These are phyloP conservation scores for Sminthurides bifidus DNA, from an alignment of 1,140 invertebrate species.

Conservation along the genomic window DNA sequence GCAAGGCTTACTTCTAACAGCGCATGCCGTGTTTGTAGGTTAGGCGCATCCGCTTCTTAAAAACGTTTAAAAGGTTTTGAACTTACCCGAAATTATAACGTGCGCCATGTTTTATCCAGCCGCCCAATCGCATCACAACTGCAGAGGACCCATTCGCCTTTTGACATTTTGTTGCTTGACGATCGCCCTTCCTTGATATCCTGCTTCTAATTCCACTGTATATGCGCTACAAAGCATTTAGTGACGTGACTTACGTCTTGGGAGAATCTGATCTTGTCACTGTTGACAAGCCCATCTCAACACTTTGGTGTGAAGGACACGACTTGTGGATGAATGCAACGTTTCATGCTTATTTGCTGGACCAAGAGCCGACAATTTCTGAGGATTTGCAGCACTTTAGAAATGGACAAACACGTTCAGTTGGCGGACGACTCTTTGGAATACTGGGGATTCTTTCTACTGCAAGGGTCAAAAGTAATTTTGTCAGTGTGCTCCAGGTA, in stretches of 20 bases:
- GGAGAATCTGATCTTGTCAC: constrained; percentile 69
- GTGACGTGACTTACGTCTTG: constrained; percentile 57
- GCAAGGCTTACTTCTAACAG: background rate
- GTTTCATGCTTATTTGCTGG: constrained; percentile 71
- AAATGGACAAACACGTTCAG: constrained; percentile 64
- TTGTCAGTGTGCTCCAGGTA: constrained; percentile 67
- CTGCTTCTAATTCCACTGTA: constrained; percentile 61
- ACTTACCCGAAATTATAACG: too few species aligned
- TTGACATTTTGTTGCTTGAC: constrained; percentile 59
- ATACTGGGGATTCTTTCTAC: constrained; percentile 77
- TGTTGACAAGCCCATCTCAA: constrained; percentile 29
- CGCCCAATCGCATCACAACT: constrained; percentile 46
- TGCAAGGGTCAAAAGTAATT: constrained; percentile 58
- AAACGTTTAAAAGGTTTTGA: background rate
- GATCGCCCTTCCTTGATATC: constrained; percentile 53
- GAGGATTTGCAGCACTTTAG: constrained; percentile 57
- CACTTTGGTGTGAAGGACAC: constrained; percentile 46
- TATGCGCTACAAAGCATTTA: constrained; percentile 47
- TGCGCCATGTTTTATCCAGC: constrained; percentile 42
- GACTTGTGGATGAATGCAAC: constrained; percentile 58
- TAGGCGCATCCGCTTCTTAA: background rate
- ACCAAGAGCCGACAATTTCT: constrained; percentile 52
- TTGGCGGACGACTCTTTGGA: constrained; percentile 72
- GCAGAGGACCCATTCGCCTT: constrained; percentile 60
- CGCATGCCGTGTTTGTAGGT: background rate